Evolutionary conservation across 2,113 vertebrate genomes (phyloP).

Genomic region (Bothrops jararaca): DNA sequence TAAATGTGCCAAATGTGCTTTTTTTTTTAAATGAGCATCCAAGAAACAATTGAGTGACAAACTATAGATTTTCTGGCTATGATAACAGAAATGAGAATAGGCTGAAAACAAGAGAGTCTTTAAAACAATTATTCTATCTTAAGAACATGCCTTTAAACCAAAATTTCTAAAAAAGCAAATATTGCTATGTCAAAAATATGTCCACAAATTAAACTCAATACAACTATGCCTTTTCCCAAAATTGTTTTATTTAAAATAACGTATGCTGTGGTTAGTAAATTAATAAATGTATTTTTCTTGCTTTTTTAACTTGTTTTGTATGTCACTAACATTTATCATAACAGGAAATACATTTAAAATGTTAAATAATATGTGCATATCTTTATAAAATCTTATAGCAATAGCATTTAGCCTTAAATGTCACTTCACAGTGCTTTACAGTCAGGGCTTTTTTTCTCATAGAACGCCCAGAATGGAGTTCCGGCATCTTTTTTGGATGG

Average conservation of each 20-base stretch:
- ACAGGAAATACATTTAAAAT: neutral
- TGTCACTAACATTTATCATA: neutral
- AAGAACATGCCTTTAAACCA: constrained; percentile 2
- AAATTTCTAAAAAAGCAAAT: neutral
- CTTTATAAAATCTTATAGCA: neutral
- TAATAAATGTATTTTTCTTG: constrained; percentile 43
- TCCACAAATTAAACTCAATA: neutral
- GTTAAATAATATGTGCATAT: neutral
- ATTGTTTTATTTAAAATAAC: constrained; percentile 24
- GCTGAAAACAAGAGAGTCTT: neutral
- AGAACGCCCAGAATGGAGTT: no score
- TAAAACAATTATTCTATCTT: neutral
- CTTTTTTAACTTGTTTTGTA: neutral
- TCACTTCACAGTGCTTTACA: no score
- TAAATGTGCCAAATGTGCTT: neutral
- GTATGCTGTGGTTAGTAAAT: constrained; percentile 38
- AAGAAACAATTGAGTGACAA: neutral
- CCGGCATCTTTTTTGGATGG: no score
- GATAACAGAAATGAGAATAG: neutral
- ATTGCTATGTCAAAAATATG: neutral
- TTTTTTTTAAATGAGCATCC: neutral
- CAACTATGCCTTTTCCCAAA: neutral
- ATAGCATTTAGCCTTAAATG: no score
- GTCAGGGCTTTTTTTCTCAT: no score
- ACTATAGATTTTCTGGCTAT: neutral